A percentile compares a stretch with the other conserved stretches of the same genome.
Conservation (phyloP, 2,888 invertebrate genomes). For the Drosophila melanocephala region DNA sequence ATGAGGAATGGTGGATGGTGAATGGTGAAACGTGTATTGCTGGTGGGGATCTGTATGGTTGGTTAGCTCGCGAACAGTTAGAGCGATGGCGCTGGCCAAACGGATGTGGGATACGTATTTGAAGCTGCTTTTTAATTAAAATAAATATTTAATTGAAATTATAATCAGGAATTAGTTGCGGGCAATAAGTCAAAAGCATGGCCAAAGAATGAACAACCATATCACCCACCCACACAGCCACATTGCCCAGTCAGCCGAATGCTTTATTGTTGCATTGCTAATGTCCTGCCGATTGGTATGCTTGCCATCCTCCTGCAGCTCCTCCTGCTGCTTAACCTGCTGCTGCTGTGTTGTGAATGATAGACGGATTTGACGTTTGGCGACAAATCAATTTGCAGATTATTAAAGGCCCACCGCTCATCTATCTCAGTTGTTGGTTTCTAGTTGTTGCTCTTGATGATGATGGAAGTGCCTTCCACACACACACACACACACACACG, state of each 20-base stretch:
- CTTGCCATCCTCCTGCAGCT: not conserved
- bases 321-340: not conserved
- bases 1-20: not conserved
- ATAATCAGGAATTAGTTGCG: constrained; percentile 72
- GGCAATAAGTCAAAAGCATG: constrained; percentile 62
- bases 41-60: constrained; percentile 40
- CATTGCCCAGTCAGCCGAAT: constrained; percentile 25
- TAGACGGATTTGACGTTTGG: constrained; percentile 13
- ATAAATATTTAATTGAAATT: constrained; percentile 81
- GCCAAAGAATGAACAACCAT: constrained; percentile 3
- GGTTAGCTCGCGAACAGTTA: constrained; percentile 29
- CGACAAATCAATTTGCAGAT: constrained; percentile 64
- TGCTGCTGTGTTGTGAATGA: not conserved
- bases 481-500: constrained; percentile 21
- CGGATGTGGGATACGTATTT: constrained; percentile 61
- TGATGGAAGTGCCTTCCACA: constrained; percentile 10
- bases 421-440: constrained; percentile 16
- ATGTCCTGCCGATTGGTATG: constrained; percentile 29
- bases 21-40: not conserved
- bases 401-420: constrained; percentile 45
- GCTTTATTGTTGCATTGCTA: constrained; percentile 36
- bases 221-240: constrained; percentile 10
- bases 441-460: constrained; percentile 10
- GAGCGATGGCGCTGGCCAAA: constrained; percentile 39
- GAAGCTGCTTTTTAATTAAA: constrained; percentile 79